Evolutionary conservation across 2,113 vertebrate genomes (phyloP), one percentile per base, ranked within the genome.

Genomic region (Cyphomyrus discorhynchus): DNA sequence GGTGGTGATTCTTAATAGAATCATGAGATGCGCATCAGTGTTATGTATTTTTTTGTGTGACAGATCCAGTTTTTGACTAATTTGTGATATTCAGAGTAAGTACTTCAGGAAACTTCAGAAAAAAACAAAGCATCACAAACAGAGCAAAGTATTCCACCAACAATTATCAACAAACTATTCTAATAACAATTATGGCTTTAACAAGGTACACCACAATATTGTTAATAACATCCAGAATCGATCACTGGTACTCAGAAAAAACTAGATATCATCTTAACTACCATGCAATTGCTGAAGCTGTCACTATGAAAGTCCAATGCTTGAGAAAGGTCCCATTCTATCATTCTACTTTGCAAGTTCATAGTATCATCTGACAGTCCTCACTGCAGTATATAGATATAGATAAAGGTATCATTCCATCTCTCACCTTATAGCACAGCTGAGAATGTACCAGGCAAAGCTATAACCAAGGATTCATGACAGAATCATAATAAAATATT

Each of bases 361-460:
- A 82, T 90, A 62, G 56, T 77, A 47, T 88, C 31, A 56, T 91
- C 66, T 31, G 90, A 90, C 21, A 93, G 17, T 58, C 93, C 91
- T 74, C 92, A 92, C 58, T 92, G 89, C 35, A 93, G 90, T 83
- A 92, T 56, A 70, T 91, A 87, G 9, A 91, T 80, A 80, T 88
- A 90, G 42, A 88, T 91, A 70, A 70, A 88, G 52, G 82, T 92
- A 90, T 89, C 92, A 95, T 92, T 93, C 91, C 89, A 94, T 92
- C 93, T 93, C 93, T 95, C 95, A 93, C 88, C 88, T 46, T 96
- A 95, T 90, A 92, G 92, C 90, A 95, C 90, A 93, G 94, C 90
- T 87, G 94, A 93, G 92, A 92, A 92, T 45, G 92, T 94, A 92
- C 39, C 17, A 46, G 39, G 39, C 2, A 19, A 3, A 47, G 21